Conservation (phyloP, 2,113 vertebrate species). For the Rhineura floridana region DNA sequence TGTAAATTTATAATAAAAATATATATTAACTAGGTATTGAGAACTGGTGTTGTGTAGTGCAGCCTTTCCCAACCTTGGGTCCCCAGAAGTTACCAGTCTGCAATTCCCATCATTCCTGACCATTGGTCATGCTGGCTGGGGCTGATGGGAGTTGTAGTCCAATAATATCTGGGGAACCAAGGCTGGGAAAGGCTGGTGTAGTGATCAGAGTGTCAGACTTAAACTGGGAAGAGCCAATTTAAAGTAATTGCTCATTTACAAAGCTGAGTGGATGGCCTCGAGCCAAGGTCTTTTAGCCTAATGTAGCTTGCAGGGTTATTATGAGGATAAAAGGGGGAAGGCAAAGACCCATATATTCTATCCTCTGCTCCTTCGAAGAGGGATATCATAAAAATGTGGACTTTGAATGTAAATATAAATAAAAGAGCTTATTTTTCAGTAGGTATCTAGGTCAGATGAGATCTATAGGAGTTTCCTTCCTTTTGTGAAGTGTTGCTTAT, state of each 20-base stretch:
- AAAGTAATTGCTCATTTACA: not conserved
- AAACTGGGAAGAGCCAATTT: not conserved
- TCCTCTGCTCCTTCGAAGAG: not conserved
- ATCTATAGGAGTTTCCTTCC: not conserved
- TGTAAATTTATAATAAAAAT: not conserved
- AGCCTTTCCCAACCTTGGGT: too few relatives aligned
- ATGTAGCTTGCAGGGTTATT: not conserved
- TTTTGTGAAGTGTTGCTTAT: not conserved
- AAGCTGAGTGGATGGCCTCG: not conserved
- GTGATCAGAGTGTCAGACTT: not conserved
- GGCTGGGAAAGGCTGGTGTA: not conserved
- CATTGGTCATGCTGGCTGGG: too few relatives aligned
- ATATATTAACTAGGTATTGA: not conserved
- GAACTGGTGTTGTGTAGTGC: not conserved
- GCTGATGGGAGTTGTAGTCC: too few relatives aligned
- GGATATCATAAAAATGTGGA: not conserved
- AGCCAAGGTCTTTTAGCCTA: not conserved
- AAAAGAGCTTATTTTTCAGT: not conserved
- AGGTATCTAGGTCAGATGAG: not conserved
- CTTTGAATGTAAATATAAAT: too few relatives aligned
- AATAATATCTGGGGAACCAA: too few relatives aligned
- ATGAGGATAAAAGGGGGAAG: not conserved
- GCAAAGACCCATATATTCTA: not conserved
- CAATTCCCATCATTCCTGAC: too few relatives aligned
- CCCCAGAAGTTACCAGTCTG: too few relatives aligned